Percentiles rank a stretch among this genome's conserved stretches.
phyloP scores from a whole-genome alignment of 2,113 vertebrate genomes.

The Falcunculus frontatus region DNA sequence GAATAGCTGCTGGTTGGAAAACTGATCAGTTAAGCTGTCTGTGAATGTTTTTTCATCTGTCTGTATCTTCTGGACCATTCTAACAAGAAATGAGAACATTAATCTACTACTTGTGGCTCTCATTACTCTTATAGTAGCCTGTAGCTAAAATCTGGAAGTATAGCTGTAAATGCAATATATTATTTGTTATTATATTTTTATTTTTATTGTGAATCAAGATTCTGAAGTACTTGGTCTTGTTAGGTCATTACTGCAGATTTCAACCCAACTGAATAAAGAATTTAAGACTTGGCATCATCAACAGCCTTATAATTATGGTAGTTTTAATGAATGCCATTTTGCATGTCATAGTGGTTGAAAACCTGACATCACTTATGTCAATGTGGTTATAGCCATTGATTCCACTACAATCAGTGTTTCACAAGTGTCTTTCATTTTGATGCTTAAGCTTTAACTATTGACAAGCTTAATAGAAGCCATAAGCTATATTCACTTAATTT shows the following conservation, averaged over 20 bases:
- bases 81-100: neutral
- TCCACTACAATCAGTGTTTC: neutral
- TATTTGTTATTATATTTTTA: neutral
- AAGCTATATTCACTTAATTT: neutral
- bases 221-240: neutral
- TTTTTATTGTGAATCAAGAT: neutral
- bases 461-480: neutral
- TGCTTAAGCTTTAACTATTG: neutral
- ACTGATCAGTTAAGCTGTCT: neutral
- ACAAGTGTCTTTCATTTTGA: neutral
- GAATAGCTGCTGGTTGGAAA: neutral
- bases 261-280: neutral
- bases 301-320: neutral
- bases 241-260: slow-evolving; percentile 10
- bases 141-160: neutral
- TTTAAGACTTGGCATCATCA: neutral
- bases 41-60: neutral
- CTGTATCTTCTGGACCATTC: neutral
- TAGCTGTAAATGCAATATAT: neutral
- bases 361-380: neutral
- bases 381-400: slow-evolving; percentile 18
- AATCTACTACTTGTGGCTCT: neutral
- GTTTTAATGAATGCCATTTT: slow-evolving; percentile 33
- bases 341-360: neutral
- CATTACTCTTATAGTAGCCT: neutral